phyloP scores from a whole-genome alignment of 2,888 invertebrate genomes.

The Drosophila koepferae region DNA sequence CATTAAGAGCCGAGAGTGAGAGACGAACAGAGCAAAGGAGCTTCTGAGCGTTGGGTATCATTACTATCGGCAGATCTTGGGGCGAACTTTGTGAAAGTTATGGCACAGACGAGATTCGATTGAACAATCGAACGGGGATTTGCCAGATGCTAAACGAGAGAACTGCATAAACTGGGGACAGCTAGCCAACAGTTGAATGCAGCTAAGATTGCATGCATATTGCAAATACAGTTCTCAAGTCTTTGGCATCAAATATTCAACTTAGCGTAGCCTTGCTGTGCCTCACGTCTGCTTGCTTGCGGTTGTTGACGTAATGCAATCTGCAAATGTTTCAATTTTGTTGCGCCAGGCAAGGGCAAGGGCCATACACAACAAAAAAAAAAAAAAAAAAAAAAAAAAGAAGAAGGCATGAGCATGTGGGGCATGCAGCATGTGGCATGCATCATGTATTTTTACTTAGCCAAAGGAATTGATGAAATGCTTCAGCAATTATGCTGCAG shows the following conservation, averaged over 20 bases:
- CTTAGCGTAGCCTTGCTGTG: slow-evolving; percentile 43
- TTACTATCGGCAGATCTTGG: slow-evolving; percentile 54
- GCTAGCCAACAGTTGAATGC: not conserved
- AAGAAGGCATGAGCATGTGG: slow-evolving; percentile 11
- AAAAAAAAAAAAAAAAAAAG: not conserved
- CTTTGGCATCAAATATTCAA: slow-evolving; percentile 3
- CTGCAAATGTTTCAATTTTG: slow-evolving; percentile 59
- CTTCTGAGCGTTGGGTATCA: slow-evolving; percentile 9
- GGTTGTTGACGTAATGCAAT: slow-evolving; percentile 60
- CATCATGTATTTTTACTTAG: slow-evolving; percentile 18
- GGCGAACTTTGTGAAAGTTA: slow-evolving; percentile 48
- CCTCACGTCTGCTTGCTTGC: slow-evolving; percentile 22
- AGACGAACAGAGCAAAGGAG: not conserved
- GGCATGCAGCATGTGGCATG: slow-evolving; percentile 14
- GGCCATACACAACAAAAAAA: too few species aligned
- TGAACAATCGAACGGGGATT: slow-evolving; percentile 24
- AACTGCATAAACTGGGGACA: not conserved
- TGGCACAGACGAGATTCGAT: slow-evolving; percentile 16
- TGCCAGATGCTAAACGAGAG: not conserved
- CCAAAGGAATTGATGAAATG: slow-evolving; percentile 54
- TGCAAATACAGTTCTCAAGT: not conserved
- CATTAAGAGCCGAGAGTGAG: slow-evolving; percentile 23
- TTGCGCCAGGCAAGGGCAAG: slow-evolving; percentile 14
- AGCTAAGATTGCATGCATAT: not conserved
- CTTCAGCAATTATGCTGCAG: slow-evolving; percentile 55